Percentiles rank a stretch among this genome's conserved stretches.
phyloP scores from a whole-genome alignment of 2,797 vertebrate species.

The Staurois parvus region DNA sequence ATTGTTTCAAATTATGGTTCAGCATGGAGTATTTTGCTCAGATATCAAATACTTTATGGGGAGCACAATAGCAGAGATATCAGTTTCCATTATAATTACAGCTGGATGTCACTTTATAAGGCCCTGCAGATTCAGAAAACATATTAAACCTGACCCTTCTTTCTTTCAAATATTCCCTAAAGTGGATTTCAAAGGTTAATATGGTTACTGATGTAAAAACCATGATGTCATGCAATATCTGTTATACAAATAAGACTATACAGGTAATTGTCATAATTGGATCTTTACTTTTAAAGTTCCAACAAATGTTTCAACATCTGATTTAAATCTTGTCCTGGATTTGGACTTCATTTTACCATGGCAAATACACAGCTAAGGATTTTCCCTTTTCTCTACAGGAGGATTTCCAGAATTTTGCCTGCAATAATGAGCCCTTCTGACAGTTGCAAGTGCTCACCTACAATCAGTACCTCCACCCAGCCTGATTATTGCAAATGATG shows the following conservation, averaged over 20 bases:
- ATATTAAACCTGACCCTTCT: neutral
- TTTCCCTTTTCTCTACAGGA: no score
- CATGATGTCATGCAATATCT: neutral
- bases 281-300: no score
- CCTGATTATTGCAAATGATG: no score
- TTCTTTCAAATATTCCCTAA: neutral
- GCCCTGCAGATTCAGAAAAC: neutral
- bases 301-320: no score
- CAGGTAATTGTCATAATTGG: neutral
- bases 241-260: neutral
- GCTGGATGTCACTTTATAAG: neutral
- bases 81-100: neutral
- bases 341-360: no score
- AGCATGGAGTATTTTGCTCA: neutral
- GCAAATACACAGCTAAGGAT: no score
- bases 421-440: no score
- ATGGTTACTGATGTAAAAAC: neutral
- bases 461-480: no score
- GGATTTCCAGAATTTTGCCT: no score
- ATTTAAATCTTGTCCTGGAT: no score
- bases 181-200: neutral
- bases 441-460: no score
- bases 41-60: neutral
- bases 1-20: neutral
- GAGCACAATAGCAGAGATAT: neutral